phyloP scores from a whole-genome alignment of 2,888 invertebrate species.

The Pterobdella sp. region DNA sequence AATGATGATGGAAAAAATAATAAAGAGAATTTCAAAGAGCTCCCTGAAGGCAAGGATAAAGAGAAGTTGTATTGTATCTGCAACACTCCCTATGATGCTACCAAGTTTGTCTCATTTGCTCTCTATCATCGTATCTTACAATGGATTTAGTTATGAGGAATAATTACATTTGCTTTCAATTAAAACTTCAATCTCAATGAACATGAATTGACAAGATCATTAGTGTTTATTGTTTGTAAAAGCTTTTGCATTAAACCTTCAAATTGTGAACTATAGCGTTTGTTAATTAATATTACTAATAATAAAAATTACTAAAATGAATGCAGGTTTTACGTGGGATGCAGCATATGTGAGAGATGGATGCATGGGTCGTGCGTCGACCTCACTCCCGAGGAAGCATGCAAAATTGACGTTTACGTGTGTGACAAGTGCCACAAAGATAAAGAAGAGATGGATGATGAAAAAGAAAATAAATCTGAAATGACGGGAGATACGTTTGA shows the following conservation, averaged over 20 bases:
- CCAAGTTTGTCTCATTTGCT: slow-evolving; percentile 5
- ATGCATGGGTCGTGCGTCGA: slow-evolving; percentile 28
- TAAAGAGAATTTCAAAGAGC: too few species aligned
- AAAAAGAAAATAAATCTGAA: background rate
- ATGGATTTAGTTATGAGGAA: too few species aligned
- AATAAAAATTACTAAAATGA: background rate
- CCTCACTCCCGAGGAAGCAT: slow-evolving; percentile 21
- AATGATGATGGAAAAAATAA: too few species aligned
- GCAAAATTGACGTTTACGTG: slow-evolving; percentile 9
- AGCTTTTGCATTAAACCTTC: too few species aligned
- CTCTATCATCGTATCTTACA: too few species aligned
- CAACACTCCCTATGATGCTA: slow-evolving; percentile 26
- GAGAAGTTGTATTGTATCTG: slow-evolving; percentile 25
- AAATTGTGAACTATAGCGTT: background rate
- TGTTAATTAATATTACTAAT: background rate
- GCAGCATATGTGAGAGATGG: slow-evolving; percentile 27
- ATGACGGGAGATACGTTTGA: background rate
- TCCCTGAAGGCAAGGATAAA: background rate
- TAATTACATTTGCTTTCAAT: too few species aligned
- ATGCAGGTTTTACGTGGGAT: slow-evolving; percentile 30
- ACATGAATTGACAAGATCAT: too few species aligned
- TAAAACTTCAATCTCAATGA: too few species aligned
- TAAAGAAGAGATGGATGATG: background rate
- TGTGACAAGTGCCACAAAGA: slow-evolving; percentile 17
- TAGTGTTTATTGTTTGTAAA: too few species aligned